Base-by-base conservation (phyloP, 2,797 vertebrate species). In the Orientallactaga sibirica region DNA sequence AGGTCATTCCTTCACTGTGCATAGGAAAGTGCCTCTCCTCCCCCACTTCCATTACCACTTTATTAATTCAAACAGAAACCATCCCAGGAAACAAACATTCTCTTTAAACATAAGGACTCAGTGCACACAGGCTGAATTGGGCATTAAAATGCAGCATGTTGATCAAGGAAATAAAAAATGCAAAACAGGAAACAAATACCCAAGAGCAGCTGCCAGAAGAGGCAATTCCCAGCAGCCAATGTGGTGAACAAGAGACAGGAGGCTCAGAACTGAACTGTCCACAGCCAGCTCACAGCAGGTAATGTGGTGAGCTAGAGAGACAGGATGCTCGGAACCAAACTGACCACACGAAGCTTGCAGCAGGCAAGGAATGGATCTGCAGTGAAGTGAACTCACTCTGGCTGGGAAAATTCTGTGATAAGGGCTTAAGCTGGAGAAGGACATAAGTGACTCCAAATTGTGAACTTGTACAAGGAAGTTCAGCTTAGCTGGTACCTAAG, bases 161-260 rank as follows among this genome's bases (percentile, higher is more conserved):
- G 95, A 96, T 96, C 88, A 92, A 93, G 2, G 52, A 86, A 85
- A 92, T 83, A 43, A 64, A 93, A 97, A 93, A 97, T 93, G 84
- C 64, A 91, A 94, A 96, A 27, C 18, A 93, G 84, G 94, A 96
- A 92, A 93, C 86, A 94, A 96, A 95, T 20, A 95, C 92, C 86
- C 20, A 93, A 62, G 93, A 87, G 62, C 90, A 91, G 88, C 92
- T 96, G 92, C 89, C n/a, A 1, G 1, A 37, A 88, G 80, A 84
- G 74, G 27, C 33, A 29, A 91, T 74, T 88, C 81, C 71, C 8
- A 88, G 71, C 37, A 10, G 48, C 71, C 74, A 70, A 55, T 41
- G 64, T 52, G 80, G 71, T 88, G 48, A 70, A 12, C 62, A 2
- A 48, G 81, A 37, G 81, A 33, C 19, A 55, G 43, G 29, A 37